Evolutionary conservation across 2,113 vertebrate species (phyloP).

Genomic region (Indri indri): DNA sequence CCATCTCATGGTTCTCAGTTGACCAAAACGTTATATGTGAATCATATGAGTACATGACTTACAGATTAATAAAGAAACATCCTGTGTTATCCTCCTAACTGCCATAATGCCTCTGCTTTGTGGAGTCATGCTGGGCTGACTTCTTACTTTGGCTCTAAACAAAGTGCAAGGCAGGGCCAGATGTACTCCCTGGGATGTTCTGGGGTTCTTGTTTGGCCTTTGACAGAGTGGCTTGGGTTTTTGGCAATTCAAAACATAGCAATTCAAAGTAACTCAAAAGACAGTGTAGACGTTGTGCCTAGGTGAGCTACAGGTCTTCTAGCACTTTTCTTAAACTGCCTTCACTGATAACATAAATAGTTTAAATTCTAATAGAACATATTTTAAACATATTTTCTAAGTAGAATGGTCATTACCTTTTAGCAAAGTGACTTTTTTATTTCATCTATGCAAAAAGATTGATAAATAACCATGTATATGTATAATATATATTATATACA

Average conservation of each 20-base stretch:
- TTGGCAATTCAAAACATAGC: not conserved
- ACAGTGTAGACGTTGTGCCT: not conserved
- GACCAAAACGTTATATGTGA: not conserved
- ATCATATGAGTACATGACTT: not conserved
- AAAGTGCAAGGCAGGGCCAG: not conserved
- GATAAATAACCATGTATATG: not conserved
- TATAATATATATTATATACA: not conserved
- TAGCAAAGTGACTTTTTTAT: not conserved
- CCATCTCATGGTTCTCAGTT: not conserved
- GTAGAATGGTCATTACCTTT: not conserved
- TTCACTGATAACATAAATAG: slow-evolving; percentile 18
- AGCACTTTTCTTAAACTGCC: not conserved
- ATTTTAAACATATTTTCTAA: slow-evolving; percentile 11
- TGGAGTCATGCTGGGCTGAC: not conserved
- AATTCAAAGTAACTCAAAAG: not conserved
- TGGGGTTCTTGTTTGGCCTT: not conserved
- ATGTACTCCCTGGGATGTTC: not conserved
- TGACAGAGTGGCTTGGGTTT: not conserved
- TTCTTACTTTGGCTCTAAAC: not conserved
- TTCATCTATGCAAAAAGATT: not conserved
- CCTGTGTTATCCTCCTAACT: not conserved
- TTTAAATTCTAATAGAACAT: not conserved
- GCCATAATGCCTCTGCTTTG: not conserved
- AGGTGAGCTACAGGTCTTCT: not conserved
- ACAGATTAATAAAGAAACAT: not conserved